These are phyloP conservation scores for Hafferia zeledoni DNA, from an alignment of 2,797 vertebrate species.

Conservation along the genomic window DNA sequence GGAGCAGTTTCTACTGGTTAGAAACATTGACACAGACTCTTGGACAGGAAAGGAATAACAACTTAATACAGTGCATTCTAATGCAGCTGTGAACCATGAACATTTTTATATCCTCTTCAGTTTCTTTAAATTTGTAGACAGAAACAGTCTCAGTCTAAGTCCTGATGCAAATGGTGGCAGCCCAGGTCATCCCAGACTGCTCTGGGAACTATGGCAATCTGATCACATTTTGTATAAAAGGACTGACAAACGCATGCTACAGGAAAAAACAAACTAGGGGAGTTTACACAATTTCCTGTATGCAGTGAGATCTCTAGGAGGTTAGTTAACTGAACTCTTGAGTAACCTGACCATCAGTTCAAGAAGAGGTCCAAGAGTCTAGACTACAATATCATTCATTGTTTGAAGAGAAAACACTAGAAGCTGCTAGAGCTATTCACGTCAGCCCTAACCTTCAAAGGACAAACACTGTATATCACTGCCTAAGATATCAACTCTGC, in stretches of 20 bases:
- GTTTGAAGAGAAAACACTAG: neutral
- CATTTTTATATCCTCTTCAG: neutral
- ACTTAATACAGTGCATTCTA: neutral
- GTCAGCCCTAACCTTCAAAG: neutral
- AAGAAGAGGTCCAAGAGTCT: neutral
- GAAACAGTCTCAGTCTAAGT: neutral
- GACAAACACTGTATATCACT: neutral
- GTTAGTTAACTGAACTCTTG: neutral
- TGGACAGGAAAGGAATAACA: neutral
- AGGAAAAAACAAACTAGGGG: neutral
- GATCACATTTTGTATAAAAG: neutral
- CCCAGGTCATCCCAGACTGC: neutral
- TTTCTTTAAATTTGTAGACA: neutral
- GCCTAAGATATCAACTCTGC: neutral
- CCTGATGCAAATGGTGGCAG: neutral
- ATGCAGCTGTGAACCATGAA: neutral
- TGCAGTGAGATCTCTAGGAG: neutral
- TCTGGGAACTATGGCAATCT: neutral
- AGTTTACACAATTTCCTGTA: neutral
- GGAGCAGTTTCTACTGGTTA: neutral
- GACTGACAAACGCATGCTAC: neutral
- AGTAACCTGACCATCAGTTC: neutral
- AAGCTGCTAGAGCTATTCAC: neutral
- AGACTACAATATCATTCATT: neutral
- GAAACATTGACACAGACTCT: neutral